These are phyloP conservation scores for Cyclargus thomasi DNA, from an alignment of 1,140 invertebrate species.

Conservation along the genomic window DNA sequence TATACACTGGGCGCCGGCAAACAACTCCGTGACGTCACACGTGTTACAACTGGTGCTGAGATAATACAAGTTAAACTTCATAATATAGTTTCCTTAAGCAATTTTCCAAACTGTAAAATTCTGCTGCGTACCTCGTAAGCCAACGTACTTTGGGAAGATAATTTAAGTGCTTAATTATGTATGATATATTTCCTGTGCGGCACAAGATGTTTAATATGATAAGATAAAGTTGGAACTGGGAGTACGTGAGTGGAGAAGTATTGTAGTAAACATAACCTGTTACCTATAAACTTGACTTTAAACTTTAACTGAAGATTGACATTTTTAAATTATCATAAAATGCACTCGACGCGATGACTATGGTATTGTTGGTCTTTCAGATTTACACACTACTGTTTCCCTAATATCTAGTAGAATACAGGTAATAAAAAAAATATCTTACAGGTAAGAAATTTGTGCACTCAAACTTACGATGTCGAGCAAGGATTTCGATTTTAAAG, in stretches of 20 bases:
- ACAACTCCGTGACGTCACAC: not conserved
- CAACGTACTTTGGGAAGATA: not conserved
- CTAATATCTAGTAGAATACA: no score
- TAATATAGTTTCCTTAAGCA: constrained; percentile 1
- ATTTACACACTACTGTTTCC: no score
- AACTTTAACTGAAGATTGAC: no score
- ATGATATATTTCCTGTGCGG: not conserved
- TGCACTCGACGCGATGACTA: no score
- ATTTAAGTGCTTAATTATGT: not conserved
- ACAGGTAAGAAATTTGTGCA: not conserved
- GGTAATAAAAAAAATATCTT: no score
- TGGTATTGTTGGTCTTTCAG: no score
- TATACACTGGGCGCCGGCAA: no score
- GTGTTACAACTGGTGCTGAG: not conserved
- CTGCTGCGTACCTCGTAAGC: not conserved
- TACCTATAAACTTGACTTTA: not conserved
- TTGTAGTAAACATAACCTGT: not conserved
- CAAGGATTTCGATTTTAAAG: constrained; percentile 31
- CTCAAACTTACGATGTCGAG: not conserved
- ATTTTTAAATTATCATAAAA: no score
- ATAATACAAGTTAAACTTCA: not conserved
- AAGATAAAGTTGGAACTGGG: not conserved
- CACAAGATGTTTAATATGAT: not conserved
- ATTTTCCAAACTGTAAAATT: not conserved
- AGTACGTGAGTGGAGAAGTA: not conserved